These are phyloP conservation scores for Zonotrichia albicollis DNA, from an alignment of 2,797 vertebrate genomes.

Conservation along the genomic window DNA sequence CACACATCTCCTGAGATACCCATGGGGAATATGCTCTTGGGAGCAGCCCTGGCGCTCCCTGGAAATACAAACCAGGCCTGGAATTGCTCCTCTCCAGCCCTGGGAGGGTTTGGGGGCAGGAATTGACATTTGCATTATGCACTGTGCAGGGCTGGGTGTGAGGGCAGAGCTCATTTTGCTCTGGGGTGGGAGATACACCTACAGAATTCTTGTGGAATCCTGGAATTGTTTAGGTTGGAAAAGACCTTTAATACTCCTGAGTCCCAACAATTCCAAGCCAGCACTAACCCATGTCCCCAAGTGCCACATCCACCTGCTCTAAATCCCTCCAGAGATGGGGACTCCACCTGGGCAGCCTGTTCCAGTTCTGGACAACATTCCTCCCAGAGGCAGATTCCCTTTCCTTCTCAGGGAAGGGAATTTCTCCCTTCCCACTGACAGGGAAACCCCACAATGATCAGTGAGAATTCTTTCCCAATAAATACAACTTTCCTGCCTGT, in stretches of 20 bases:
- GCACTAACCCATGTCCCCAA: too few species aligned
- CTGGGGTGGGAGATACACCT: background rate
- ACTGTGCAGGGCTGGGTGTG: background rate
- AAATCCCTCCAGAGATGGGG: background rate
- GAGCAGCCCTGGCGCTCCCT: background rate
- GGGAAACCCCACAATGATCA: background rate
- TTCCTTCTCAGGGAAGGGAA: background rate
- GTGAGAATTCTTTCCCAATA: background rate
- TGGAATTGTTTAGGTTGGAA: background rate
- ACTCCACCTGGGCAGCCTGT: background rate
- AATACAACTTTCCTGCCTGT: background rate
- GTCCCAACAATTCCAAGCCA: background rate
- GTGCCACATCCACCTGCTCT: background rate
- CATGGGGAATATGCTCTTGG: background rate
- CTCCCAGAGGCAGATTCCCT: background rate
- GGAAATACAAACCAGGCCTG: background rate
- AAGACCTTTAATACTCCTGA: background rate
- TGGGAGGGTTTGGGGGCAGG: background rate
- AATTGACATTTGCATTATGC: background rate
- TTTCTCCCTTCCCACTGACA: background rate
- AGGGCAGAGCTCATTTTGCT: background rate
- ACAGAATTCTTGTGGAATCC: background rate
- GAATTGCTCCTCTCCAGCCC: background rate
- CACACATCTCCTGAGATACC: background rate
- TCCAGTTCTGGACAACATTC: rapidly evolving